Conservation (phyloP, 2,797 vertebrate species). For the Coreius guichenoti region DNA sequence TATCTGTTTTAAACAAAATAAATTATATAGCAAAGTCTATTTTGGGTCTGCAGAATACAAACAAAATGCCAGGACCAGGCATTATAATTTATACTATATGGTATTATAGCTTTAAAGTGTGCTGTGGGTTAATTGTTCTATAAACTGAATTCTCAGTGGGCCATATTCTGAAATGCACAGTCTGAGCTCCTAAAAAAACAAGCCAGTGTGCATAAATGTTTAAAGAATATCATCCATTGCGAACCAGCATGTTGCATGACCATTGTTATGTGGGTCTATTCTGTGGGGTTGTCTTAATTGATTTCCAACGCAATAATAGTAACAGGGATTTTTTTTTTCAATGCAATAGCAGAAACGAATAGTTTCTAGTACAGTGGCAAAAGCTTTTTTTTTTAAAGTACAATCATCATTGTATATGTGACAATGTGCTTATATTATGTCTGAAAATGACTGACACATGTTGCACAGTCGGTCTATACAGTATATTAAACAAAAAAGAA, state of each 20-base stretch:
- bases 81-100: background rate
- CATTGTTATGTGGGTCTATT: background rate
- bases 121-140: background rate
- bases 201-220: background rate
- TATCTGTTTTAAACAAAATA: background rate
- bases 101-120: slow-evolving; percentile 18
- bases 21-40: slow-evolving; percentile 9
- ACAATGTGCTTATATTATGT: slow-evolving; percentile 7
- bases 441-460: background rate
- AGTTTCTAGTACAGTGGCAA: background rate
- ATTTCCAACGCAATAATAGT: slow-evolving; percentile 36
- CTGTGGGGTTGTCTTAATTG: slow-evolving; percentile 6
- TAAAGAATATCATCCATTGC: slow-evolving; percentile 17
- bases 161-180: slow-evolving; percentile 15
- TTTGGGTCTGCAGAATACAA: slow-evolving; percentile 14
- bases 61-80: background rate
- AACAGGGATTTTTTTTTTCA: background rate
- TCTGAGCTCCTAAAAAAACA: slow-evolving; percentile 21
- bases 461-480: background rate
- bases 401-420: slow-evolving; percentile 18
- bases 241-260: background rate
- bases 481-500: slow-evolving; percentile 3
- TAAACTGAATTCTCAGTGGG: background rate
- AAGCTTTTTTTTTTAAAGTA: slow-evolving; percentile 10
- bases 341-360: slow-evolving; percentile 25